These are phyloP conservation scores for Rhagologus leucostigma DNA, from an alignment of 2,113 vertebrate genomes.

Conservation along the genomic window DNA sequence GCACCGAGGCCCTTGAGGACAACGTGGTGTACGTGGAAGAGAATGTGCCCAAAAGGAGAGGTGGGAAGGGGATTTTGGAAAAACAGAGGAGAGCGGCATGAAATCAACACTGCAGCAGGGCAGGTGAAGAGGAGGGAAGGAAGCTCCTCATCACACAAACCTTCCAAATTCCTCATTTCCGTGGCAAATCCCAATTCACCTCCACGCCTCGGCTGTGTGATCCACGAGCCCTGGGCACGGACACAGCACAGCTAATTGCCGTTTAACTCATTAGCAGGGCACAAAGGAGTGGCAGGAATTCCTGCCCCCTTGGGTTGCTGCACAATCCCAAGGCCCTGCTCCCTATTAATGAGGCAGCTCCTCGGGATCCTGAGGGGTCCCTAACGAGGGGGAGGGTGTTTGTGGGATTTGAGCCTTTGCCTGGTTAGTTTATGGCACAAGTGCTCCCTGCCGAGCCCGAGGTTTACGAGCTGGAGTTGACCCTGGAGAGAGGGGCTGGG, in stretches of 20 bases:
- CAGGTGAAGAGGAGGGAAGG: not conserved
- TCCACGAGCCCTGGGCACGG: not conserved
- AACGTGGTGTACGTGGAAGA: accelerated
- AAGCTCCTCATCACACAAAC: not conserved
- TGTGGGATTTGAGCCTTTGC: not conserved
- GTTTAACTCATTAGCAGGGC: not conserved
- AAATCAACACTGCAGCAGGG: not conserved
- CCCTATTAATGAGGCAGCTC: not conserved
- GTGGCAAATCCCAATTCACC: not conserved
- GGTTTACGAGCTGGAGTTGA: not conserved
- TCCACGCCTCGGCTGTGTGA: not conserved
- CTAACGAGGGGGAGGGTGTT: constrained; percentile 1
- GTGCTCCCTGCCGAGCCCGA: not conserved
- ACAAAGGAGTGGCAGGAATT: not conserved
- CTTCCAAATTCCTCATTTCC: not conserved
- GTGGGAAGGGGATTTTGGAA: not conserved
- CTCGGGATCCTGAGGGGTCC: not conserved
- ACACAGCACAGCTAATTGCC: not conserved
- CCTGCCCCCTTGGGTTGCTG: not conserved
- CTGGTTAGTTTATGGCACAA: constrained; percentile 1
- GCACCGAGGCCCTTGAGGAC: not conserved
- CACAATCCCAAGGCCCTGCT: not conserved
- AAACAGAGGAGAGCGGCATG: not conserved
- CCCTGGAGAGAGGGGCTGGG: not conserved
- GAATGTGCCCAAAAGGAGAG: accelerated